Conservation (phyloP, 2,797 vertebrate genomes). For the Sebastolobus alascanus region DNA sequence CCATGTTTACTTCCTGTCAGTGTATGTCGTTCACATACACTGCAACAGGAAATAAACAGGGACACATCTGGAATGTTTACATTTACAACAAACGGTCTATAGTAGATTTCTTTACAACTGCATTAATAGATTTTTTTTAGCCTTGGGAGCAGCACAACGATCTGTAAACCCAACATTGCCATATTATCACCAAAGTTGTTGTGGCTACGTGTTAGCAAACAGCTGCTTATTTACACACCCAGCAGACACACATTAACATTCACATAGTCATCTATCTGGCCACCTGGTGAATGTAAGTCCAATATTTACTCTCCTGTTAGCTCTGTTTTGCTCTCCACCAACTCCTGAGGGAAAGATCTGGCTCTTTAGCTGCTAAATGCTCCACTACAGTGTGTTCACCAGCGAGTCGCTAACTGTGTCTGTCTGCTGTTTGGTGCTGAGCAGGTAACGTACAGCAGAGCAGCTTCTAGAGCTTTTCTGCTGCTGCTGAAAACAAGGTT, state of each 20-base stretch:
- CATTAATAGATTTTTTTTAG: neutral
- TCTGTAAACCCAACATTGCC: neutral
- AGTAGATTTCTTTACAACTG: neutral
- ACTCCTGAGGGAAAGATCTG: neutral
- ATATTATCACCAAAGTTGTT: neutral
- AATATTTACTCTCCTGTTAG: neutral
- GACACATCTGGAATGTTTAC: neutral
- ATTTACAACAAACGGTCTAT: neutral
- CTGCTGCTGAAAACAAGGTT: neutral
- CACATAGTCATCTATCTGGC: neutral
- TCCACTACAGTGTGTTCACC: neutral
- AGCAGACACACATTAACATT: neutral
- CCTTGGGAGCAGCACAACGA: neutral
- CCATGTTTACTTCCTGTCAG: too few species aligned
- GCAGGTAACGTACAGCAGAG: neutral
- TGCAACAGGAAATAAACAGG: too few species aligned
- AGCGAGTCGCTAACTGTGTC: neutral
- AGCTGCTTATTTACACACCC: neutral
- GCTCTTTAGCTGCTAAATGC: neutral
- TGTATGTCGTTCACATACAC: too few species aligned
- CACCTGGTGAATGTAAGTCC: neutral
- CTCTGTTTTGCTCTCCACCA: neutral
- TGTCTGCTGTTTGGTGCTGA: neutral
- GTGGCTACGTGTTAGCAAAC: neutral
- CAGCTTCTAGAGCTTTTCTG: neutral